Evolutionary conservation across 2,797 vertebrate genomes (phyloP).

Genomic region (Podargus strigoides): DNA sequence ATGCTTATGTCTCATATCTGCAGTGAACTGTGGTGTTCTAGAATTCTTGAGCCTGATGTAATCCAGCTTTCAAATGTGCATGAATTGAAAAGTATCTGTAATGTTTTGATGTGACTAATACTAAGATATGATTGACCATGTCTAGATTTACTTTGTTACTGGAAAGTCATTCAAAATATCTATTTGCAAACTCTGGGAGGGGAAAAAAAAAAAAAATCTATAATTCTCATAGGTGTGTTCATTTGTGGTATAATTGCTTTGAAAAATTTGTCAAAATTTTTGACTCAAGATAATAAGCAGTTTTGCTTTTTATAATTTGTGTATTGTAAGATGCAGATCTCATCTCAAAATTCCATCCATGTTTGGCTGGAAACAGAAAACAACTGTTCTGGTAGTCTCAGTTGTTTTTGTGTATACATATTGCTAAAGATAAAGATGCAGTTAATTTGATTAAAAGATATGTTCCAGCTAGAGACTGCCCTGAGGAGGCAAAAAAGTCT

Average conservation of each 20-base stretch:
- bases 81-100: conserved; percentile 11
- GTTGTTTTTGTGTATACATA: neutral
- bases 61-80: conserved; percentile 10
- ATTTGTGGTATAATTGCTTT: neutral
- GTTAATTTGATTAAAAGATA: neutral
- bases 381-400: neutral
- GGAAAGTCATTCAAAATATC: neutral
- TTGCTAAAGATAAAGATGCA: neutral
- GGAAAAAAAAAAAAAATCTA: accelerated
- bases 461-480: neutral
- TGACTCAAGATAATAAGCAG: neutral
- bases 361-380: neutral
- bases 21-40: neutral
- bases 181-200: neutral
- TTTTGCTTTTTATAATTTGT: neutral
- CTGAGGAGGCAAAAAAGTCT: neutral
- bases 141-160: neutral
- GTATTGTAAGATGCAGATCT: neutral
- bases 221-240: neutral
- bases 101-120: neutral
- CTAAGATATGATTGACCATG: neutral
- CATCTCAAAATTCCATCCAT: neutral
- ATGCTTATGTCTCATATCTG: neutral
- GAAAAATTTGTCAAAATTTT: neutral
- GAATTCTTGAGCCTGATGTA: conserved; percentile 13